These are phyloP conservation scores for Sycophila texana DNA, from an alignment of 2,888 invertebrate genomes.

Conservation along the genomic window DNA sequence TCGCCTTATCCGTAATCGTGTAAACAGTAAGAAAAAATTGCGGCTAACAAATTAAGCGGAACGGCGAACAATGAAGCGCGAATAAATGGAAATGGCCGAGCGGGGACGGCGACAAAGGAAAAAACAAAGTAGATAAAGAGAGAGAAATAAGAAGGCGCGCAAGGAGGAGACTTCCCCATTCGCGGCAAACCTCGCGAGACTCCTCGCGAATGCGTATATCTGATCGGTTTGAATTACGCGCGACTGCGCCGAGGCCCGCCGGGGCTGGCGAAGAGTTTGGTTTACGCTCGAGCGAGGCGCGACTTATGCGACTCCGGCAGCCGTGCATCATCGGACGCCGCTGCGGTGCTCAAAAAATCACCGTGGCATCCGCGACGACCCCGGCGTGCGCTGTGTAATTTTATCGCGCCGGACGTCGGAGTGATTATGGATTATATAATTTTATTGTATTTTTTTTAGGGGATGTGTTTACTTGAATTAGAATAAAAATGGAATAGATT, in stretches of 20 bases:
- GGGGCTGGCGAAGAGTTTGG: constrained; percentile 2
- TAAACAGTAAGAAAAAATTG: too few species aligned
- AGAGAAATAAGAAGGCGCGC: too few species aligned
- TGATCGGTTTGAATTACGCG: constrained; percentile 39
- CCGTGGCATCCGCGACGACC: not conserved
- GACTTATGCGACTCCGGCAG: constrained; percentile 36
- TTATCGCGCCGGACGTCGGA: not conserved
- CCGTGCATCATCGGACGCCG: constrained; percentile 43
- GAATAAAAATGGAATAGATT: not conserved
- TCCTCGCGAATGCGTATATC: constrained; percentile 21
- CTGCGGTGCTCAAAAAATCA: constrained; percentile 1
- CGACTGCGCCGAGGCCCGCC: constrained; percentile 10
- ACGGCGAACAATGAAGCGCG: too few species aligned
- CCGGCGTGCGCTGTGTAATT: not conserved
- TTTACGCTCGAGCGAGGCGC: constrained; percentile 33
- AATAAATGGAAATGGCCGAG: not conserved
- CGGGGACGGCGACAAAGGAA: constrained; percentile 6
- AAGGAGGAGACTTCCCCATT: not conserved
- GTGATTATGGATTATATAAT: not conserved
- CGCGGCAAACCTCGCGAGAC: not conserved
- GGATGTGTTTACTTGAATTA: not conserved
- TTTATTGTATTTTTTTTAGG: too few species aligned
- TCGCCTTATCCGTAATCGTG: too few species aligned
- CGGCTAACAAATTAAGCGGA: too few species aligned
- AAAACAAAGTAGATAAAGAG: too few species aligned